These are phyloP conservation scores for Aspidiotus destructor DNA, from an alignment of 2,888 invertebrate species.

Conservation along the genomic window DNA sequence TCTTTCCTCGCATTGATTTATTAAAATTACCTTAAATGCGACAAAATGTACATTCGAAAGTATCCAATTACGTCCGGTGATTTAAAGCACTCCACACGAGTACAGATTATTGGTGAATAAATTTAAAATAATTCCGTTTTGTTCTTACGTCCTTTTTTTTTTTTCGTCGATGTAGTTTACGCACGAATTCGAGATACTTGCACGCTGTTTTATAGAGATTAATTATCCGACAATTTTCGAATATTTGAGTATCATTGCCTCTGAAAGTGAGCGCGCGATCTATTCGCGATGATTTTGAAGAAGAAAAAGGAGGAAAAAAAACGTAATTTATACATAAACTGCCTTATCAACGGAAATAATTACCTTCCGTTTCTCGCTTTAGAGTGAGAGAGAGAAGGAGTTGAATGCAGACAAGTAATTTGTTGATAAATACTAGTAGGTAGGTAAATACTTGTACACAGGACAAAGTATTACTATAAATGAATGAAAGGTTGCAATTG, in stretches of 20 bases:
- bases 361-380: background rate
- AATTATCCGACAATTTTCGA: background rate
- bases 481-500: too few species aligned
- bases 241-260: background rate
- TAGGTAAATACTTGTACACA: background rate
- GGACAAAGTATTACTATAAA: too few species aligned
- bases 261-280: background rate
- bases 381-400: background rate
- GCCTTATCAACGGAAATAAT: slow-evolving; percentile 2
- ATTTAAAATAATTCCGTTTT: background rate
- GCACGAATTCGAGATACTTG: background rate
- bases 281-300: background rate
- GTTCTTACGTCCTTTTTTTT: background rate
- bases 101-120: slow-evolving; percentile 1
- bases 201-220: background rate
- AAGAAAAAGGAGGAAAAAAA: background rate
- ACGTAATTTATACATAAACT: background rate
- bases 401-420: background rate
- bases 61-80: slow-evolving; percentile 3
- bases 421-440: background rate
- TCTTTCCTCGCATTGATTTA: slow-evolving; percentile 2
- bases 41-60: slow-evolving; percentile 4
- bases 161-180: background rate
- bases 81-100: background rate
- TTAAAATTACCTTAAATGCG: slow-evolving; percentile 1